Conservation (phyloP, 2,113 vertebrate genomes). For the Podarcis raffonei region DNA sequence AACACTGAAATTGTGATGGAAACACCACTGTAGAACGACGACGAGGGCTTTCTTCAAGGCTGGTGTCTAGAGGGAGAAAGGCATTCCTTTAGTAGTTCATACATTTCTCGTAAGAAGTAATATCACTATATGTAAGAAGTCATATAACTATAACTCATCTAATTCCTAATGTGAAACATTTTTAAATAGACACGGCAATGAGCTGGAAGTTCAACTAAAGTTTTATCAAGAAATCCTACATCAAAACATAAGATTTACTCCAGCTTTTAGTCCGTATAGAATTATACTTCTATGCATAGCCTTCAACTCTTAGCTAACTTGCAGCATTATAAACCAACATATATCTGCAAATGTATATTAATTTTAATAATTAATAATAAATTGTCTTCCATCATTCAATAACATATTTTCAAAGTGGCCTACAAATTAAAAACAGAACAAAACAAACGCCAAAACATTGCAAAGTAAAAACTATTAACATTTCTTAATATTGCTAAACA, state of each 20-base stretch:
- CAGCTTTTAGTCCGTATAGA: not conserved
- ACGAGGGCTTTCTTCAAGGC: slow-evolving; percentile 82
- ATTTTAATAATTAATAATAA: not conserved
- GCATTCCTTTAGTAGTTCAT: not conserved
- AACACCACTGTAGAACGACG: slow-evolving; percentile 87
- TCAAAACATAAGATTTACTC: not conserved
- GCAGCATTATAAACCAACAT: not conserved
- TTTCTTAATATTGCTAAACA: not conserved
- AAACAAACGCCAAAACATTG: not conserved
- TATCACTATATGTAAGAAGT: not conserved
- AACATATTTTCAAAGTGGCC: not conserved
- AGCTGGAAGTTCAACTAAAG: not conserved
- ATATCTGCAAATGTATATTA: not conserved
- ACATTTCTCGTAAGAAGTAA: slow-evolving; percentile 1
- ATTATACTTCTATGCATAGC: not conserved
- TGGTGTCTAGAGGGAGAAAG: slow-evolving; percentile 65
- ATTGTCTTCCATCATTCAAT: not conserved
- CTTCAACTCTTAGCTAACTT: not conserved
- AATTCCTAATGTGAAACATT: not conserved
- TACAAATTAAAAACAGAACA: not conserved
- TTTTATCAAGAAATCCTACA: not conserved
- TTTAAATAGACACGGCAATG: not conserved
- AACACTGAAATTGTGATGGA: slow-evolving; percentile 92
- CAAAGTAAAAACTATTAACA: not conserved
- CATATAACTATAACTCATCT: not conserved